Conservation (phyloP, 1,140 invertebrate species). For the Andricus grossulariae region DNA sequence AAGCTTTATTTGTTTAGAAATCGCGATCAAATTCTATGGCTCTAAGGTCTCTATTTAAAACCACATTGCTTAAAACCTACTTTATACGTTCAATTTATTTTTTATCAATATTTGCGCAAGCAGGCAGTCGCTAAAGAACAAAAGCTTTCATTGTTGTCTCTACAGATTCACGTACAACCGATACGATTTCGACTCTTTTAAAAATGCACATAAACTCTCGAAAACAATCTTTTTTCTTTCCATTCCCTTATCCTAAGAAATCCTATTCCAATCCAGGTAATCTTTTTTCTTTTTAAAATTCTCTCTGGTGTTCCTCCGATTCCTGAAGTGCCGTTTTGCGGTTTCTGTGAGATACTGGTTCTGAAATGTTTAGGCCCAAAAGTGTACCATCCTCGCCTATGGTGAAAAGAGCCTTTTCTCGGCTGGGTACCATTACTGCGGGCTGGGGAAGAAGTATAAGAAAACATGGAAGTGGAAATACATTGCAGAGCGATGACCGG, state of each 20-base stretch:
- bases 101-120: background rate
- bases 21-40: no score
- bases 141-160: conserved; percentile 40
- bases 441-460: conserved; percentile 91
- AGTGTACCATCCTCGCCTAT: conserved; percentile 96
- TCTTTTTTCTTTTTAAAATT: background rate
- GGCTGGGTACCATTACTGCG: conserved; percentile 91
- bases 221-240: background rate
- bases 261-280: conserved; percentile 1
- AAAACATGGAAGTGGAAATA: conserved; percentile 83
- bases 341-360: conserved; percentile 76
- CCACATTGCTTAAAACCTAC: no score
- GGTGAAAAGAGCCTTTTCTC: conserved; percentile 93
- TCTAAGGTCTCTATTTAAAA: no score
- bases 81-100: background rate
- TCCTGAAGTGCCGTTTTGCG: conserved; percentile 68
- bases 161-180: background rate
- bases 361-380: conserved; percentile 84
- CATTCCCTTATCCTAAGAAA: background rate
- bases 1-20: no score
- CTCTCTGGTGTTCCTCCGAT: conserved; percentile 55
- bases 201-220: background rate
- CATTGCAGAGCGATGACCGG: conserved; percentile 87
- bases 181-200: background rate
- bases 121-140: background rate